Evolutionary conservation across 2,888 invertebrate genomes (phyloP), one percentile per base, ranked within the genome.

Genomic region (Drosophila subquinaria): DNA sequence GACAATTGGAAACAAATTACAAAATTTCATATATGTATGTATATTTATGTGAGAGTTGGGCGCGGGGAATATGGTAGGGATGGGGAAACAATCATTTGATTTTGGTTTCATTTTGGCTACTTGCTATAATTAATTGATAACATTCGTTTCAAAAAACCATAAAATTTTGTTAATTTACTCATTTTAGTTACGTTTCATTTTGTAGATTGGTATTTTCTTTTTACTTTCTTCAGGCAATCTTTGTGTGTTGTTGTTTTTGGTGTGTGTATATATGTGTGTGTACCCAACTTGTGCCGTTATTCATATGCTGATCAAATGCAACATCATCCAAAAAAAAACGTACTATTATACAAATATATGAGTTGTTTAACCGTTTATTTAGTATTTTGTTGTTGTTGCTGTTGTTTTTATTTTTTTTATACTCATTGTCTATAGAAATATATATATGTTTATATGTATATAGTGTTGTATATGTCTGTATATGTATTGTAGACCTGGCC

Each of bases 41-140:
- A 15, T 10, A 3, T 20, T 10, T 38, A 3, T 20, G 10, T 38
- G 42, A 40, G 15, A 15, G 13, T 13, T 17, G 20, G 17, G 40
- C 17, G 11, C 6, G 3, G n/a, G 38, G 9, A 45, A 2, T 10
- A 10, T 23, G 9, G 17, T 6, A 10, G 43, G 20, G 23, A 27
- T 36, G 30, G 56, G 67, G 51, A 56, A 56, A 68, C 63, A 63
- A 63, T 45, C 43, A 63, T 53, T 69, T 69, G 47, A 62, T 47
- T 55, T 55, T 57, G 13, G 35, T 73, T 73, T 69, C 17, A 43
- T 70, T 67, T 75, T 77, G 62, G 75, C 75, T 79, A 67, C 51
- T 45, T 59, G 67, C 71, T 78, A 75, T 55, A 78, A 64, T 78
- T 72, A 66, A 78, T 78, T 50, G 65, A 67, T 79, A 79, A 79